Evolutionary conservation across 2,888 invertebrate genomes (phyloP).

Genomic region (Salpingus planirostris): DNA sequence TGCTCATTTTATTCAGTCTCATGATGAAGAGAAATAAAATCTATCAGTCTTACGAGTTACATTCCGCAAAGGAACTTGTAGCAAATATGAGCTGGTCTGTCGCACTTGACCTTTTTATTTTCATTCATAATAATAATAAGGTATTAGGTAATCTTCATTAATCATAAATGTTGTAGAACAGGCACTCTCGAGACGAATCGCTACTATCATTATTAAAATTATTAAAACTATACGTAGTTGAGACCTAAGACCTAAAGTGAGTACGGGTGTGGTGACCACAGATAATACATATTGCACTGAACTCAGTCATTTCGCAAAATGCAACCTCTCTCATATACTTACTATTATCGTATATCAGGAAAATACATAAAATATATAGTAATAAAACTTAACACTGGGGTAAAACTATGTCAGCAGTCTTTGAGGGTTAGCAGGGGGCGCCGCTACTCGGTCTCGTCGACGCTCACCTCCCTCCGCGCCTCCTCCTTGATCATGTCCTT

Average conservation of each 20-base stretch:
- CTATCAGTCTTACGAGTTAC: conserved; percentile 42
- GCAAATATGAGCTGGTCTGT: conserved; percentile 33
- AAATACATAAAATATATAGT: conserved; percentile 38
- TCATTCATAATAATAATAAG: no score
- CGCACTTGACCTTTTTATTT: conserved; percentile 17
- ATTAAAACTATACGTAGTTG: no score
- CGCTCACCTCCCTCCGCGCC: conserved; percentile 43
- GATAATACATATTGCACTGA: conserved; percentile 44
- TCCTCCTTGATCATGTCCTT: conserved; percentile 30
- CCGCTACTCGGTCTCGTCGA: conserved; percentile 36
- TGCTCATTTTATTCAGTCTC: conserved; percentile 13
- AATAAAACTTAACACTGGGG: conserved; percentile 42
- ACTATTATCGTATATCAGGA: no score
- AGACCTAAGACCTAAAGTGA: conserved; percentile 17
- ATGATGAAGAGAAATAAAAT: conserved; percentile 28
- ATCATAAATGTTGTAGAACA: no score
- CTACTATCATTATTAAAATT: no score
- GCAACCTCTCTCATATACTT: conserved; percentile 22
- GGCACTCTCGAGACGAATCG: no score
- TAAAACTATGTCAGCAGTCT: conserved; percentile 39
- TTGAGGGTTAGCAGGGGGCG: conserved; percentile 11
- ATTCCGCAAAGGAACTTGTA: conserved; percentile 37
- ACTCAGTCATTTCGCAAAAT: conserved; percentile 36
- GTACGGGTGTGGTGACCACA: conserved; percentile 35
- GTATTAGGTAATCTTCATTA: no score